A percentile compares a stretch with the other conserved stretches of the same genome.
These are phyloP conservation scores for Mycogona germanica DNA, from an alignment of 2,888 invertebrate genomes.

Conservation along the genomic window DNA sequence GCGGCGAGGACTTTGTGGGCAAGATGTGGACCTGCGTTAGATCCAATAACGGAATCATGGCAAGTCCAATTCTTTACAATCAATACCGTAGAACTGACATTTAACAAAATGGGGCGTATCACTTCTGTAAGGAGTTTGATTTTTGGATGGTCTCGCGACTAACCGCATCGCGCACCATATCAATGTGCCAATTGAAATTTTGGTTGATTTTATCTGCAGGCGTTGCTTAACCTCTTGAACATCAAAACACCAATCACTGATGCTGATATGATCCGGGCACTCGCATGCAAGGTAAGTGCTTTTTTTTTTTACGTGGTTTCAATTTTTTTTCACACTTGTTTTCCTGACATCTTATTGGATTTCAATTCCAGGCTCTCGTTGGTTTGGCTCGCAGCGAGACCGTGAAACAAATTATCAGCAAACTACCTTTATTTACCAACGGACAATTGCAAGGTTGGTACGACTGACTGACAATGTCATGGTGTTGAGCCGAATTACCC, in stretches of 20 bases:
- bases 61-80: conserved; percentile 35
- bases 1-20: conserved; percentile 66
- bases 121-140: neutral
- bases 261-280: conserved; percentile 84
- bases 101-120: too few species aligned
- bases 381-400: conserved; percentile 89
- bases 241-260: conserved; percentile 91
- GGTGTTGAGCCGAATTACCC: neutral
- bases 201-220: conserved; percentile 37
- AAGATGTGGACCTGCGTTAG: conserved; percentile 91
- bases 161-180: too few species aligned
- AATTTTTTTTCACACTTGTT: neutral
- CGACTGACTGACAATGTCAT: neutral
- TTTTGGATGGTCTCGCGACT: neutral
- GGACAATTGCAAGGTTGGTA: conserved; percentile 73
- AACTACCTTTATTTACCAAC: conserved; percentile 83
- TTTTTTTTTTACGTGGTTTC: neutral
- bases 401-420: conserved; percentile 83
- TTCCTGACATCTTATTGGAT: neutral
- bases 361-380: conserved; percentile 50
- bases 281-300: conserved; percentile 56
- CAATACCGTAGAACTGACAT: too few species aligned
- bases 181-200: neutral
- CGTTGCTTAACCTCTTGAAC: conserved; percentile 74
- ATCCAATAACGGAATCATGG: conserved; percentile 94